Evolutionary conservation across 2,113 vertebrate genomes (phyloP).

Genomic region (Cebus imitator): DNA sequence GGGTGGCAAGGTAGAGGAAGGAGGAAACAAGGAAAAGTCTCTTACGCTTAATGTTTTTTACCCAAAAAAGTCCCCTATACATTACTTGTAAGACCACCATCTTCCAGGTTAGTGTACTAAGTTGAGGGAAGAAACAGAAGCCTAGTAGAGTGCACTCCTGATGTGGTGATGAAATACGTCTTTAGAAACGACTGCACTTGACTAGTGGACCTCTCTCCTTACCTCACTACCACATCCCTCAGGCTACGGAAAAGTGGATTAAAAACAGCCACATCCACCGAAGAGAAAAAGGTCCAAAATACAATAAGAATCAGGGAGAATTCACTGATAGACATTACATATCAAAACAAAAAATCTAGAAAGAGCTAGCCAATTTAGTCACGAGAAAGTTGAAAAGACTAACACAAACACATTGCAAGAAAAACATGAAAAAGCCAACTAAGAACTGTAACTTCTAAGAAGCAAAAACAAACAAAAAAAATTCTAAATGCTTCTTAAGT

Average conservation of each 20-base stretch:
- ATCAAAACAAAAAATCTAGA: neutral
- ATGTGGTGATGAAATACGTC: neutral
- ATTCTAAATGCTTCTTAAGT: neutral
- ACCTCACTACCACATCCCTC: neutral
- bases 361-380: neutral
- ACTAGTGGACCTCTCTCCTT: neutral
- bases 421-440: constrained; percentile 5
- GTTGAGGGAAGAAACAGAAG: neutral
- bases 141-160: neutral
- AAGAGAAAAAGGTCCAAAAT: neutral
- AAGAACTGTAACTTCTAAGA: neutral
- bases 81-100: neutral
- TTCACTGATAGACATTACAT: neutral
- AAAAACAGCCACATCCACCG: neutral
- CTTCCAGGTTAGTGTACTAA: neutral
- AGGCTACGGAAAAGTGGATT: neutral
- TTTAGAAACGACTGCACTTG: neutral
- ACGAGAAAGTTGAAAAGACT: neutral
- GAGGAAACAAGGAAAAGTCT: neutral
- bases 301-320: neutral
- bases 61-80: neutral
- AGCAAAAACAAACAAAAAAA: neutral
- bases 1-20: neutral
- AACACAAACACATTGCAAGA: neutral
- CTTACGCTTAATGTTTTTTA: neutral